phyloP scores from a whole-genome alignment of 1,140 invertebrate species.

The Apis cerana region DNA sequence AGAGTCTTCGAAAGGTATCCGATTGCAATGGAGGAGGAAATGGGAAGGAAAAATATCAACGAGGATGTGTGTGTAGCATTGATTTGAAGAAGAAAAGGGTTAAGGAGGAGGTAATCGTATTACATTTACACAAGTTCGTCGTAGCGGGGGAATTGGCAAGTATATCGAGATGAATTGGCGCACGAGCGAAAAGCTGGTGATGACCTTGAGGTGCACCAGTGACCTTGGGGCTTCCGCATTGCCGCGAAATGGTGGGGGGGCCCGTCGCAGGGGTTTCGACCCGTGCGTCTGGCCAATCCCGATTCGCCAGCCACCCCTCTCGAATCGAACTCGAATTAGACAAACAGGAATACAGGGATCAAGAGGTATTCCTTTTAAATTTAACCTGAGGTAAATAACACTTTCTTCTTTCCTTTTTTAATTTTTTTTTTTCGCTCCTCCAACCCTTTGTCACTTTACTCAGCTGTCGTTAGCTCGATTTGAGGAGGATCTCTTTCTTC shows the following conservation, averaged over 20 bases:
- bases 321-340: neutral
- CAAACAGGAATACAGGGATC: no score
- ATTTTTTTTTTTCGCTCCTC: no score
- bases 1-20: no score
- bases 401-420: no score
- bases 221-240: constrained; percentile 54
- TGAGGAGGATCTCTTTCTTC: no score
- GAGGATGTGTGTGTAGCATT: no score
- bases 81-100: neutral
- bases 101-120: neutral
- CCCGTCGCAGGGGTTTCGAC: constrained; percentile 41
- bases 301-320: neutral
- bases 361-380: no score
- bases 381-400: no score
- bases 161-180: constrained; percentile 34
- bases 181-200: constrained; percentile 40
- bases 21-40: no score
- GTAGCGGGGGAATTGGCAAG: constrained; percentile 41
- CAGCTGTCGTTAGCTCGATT: no score
- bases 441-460: no score
- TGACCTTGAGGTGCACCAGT: constrained; percentile 41
- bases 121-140: neutral
- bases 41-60: no score
- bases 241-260: constrained; percentile 35
- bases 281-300: constrained; percentile 18